Percentiles rank a stretch among this genome's conserved stretches.
Evolutionary conservation across 2,113 vertebrate genomes (phyloP).

Genomic region (Terrapene triunguis): DNA sequence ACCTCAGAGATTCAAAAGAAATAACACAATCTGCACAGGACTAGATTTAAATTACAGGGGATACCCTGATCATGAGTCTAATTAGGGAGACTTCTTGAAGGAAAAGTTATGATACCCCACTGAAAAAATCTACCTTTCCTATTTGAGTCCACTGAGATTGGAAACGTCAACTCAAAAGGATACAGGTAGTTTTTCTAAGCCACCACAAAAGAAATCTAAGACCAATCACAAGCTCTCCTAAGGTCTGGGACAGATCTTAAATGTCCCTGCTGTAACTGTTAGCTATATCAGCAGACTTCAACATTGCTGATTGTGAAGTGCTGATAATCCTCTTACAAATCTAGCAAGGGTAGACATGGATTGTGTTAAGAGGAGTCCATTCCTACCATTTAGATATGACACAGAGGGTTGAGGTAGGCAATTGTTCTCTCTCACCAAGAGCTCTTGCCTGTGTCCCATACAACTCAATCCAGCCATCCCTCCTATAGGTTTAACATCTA

Average conservation of each 20-base stretch:
- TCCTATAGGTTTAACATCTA: not conserved
- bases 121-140: not conserved
- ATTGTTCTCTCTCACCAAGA: not conserved
- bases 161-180: not conserved
- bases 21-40: not conserved
- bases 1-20: not conserved
- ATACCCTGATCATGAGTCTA: not conserved
- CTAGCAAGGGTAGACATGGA: not conserved
- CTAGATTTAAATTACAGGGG: not conserved
- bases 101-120: not conserved
- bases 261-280: not conserved
- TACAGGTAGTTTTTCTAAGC: fast-evolving
- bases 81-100: not conserved
- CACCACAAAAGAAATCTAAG: not conserved
- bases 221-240: not conserved
- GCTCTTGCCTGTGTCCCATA: not conserved
- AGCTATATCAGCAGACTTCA: not conserved
- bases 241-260: not conserved
- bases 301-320: fast-evolving
- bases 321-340: not conserved
- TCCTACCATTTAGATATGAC: not conserved
- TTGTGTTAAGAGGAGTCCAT: not conserved
- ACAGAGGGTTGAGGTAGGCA: not conserved
- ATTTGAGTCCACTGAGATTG: not conserved
- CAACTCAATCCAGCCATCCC: not conserved